Base-by-base conservation (phyloP, 2,113 vertebrate species). In the Ciconia boyciana region DNA sequence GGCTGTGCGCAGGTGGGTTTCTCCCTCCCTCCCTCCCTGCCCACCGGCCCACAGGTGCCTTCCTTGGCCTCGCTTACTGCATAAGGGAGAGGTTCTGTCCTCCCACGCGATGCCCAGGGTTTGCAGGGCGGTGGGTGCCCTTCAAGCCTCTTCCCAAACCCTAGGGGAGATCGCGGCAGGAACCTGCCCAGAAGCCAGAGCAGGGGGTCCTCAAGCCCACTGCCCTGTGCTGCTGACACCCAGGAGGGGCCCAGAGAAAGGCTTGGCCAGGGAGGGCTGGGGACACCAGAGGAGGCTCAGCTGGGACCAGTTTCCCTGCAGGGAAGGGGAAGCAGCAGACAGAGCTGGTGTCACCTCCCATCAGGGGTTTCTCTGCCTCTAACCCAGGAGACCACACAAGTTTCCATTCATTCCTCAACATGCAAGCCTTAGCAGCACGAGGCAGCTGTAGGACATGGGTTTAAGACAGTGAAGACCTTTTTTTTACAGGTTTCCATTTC, bases 31-130 rank as follows among this genome's bases (percentile, higher is more conserved):
- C 72, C 65, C 41, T 72, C 44, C 60, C 19, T 41, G 46, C 41
- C 28, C 75, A n/a, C 31, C 5, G 3, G 78, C n/a, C 16, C 61
- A 24, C 13, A 51, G 9, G 10, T n/a, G 46, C n/a, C 22, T 43
- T 61, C 60, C 16, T 18, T 41, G 69, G 28, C 41, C 18, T 14
- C 31, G 9, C 3, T 48, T 46, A 12, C 13, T 10, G 3, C 1
- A 1, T 7, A 36, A 34, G 28, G 39, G 24, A 72, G 44, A 39
- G 8, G 10, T 74, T 91, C 44, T 84, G 44, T 49, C 54, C 68
- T 65, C 32, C 24, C 21, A 16, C 0, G 0, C 0, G 1, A 20
- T 24, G 29, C 41, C 44, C 41, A 57, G 24, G 16, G 9, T 44
- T 5, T 1, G 10, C 18, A 21, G 25, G 14, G 7, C 11, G 24